Conservation (phyloP, 2,888 invertebrate species). For the Drosophila aldrichi region DNA sequence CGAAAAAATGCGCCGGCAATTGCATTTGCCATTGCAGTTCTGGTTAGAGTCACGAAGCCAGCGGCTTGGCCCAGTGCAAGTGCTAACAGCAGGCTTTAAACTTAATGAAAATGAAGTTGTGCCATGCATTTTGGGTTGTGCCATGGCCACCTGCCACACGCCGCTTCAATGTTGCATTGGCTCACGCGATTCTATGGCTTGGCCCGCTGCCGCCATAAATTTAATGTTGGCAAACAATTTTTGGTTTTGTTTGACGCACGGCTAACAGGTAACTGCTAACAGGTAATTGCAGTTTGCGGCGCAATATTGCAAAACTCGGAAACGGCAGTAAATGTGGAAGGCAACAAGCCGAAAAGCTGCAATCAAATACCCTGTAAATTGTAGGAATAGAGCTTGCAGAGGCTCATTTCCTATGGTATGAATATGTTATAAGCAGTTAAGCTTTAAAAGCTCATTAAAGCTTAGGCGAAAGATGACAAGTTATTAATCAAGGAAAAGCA, state of each 20-base stretch:
- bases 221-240: conserved; percentile 43
- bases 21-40: background rate
- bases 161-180: conserved; percentile 38
- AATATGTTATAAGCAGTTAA: background rate
- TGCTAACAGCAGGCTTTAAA: conserved; percentile 39
- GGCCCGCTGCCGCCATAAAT: conserved; percentile 55
- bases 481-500: too few species aligned
- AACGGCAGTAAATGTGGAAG: conserved; percentile 44
- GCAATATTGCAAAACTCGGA: conserved; percentile 56
- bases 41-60: too few species aligned
- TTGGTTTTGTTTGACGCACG: conserved; percentile 51
- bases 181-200: conserved; percentile 43
- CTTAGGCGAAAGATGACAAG: background rate
- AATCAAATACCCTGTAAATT: conserved; percentile 14
- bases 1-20: conserved; percentile 19
- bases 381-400: background rate
- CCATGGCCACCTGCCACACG: conserved; percentile 18
- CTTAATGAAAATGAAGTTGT: conserved; percentile 76
- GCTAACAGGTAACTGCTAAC: conserved; percentile 57
- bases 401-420: background rate
- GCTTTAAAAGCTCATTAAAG: background rate
- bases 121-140: conserved; percentile 50
- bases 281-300: conserved; percentile 69
- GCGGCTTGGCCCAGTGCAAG: conserved; percentile 22
- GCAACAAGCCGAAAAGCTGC: conserved; percentile 43